Percentiles rank a stretch among this genome's conserved stretches.
These are phyloP conservation scores for Norana najaformis DNA, from an alignment of 2,888 invertebrate genomes.

Conservation along the genomic window DNA sequence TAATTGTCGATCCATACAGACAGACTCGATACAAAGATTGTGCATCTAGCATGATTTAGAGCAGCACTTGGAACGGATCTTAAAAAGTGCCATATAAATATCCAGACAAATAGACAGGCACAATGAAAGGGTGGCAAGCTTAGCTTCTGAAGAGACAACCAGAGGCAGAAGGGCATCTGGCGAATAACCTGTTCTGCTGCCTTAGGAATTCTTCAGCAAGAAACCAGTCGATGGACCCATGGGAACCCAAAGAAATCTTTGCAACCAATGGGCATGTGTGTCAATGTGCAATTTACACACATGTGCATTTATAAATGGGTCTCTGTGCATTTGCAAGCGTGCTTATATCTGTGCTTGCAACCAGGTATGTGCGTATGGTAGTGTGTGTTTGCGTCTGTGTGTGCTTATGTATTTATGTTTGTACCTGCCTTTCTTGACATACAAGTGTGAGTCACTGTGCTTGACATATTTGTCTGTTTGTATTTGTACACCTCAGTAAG, in stretches of 20 bases:
- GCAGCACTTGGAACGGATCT: background rate
- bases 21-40: background rate
- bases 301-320: background rate
- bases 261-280: background rate
- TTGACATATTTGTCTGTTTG: background rate
- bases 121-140: too few relatives aligned
- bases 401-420: too few relatives aligned
- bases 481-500: background rate
- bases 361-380: background rate
- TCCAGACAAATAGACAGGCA: too few relatives aligned
- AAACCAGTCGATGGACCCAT: background rate
- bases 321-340: background rate
- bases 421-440: background rate
- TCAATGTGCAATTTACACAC: background rate
- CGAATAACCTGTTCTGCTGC: background rate
- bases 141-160: too few relatives aligned
- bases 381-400: background rate
- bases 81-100: background rate
- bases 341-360: background rate
- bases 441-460: background rate
- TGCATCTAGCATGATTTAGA: background rate
- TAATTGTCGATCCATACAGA: slow-evolving; percentile 4
- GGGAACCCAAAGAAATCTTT: background rate
- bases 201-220: background rate
- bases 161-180: background rate